Evolutionary conservation across 2,888 invertebrate genomes (phyloP).

Genomic region (Andrena marginata): DNA sequence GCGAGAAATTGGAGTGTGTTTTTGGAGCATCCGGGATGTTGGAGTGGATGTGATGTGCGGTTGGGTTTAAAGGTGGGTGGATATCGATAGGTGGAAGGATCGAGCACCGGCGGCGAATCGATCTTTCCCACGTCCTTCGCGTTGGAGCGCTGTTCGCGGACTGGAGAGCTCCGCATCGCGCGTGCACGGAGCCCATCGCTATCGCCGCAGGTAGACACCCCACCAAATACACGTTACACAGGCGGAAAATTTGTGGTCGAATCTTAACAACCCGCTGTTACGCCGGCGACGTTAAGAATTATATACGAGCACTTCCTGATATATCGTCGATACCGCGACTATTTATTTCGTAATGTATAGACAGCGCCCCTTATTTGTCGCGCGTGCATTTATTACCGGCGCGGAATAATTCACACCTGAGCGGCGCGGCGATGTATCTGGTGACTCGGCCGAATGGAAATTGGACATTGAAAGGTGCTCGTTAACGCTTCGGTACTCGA

Average conservation of each 20-base stretch:
- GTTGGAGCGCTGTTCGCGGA: conserved; percentile 82
- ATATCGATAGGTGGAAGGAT: conserved; percentile 18
- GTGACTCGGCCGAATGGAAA: neutral
- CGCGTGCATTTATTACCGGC: conserved; percentile 25
- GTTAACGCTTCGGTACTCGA: conserved; percentile 12
- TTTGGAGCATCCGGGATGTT: neutral
- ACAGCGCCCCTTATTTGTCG: conserved; percentile 50
- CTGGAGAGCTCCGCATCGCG: conserved; percentile 78
- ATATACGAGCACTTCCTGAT: conserved; percentile 48
- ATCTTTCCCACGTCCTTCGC: conserved; percentile 79
- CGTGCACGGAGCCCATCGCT: conserved; percentile 76
- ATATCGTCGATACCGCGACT: conserved; percentile 35
- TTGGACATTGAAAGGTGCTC: conserved; percentile 39
- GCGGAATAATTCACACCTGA: conserved; percentile 48
- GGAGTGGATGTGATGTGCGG: neutral
- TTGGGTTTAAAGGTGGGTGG: neutral
- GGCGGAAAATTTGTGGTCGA: conserved; percentile 69
- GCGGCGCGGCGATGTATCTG: conserved; percentile 16
- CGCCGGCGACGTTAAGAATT: conserved; percentile 47
- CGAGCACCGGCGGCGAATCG: conserved; percentile 63
- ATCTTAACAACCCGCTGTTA: conserved; percentile 69
- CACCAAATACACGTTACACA: conserved; percentile 74
- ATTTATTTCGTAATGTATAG: conserved; percentile 59
- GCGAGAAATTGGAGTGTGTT: neutral
- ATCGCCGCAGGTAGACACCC: conserved; percentile 77